These are phyloP conservation scores for Heliconius charithonia DNA, from an alignment of 2,888 invertebrate species.

Conservation along the genomic window DNA sequence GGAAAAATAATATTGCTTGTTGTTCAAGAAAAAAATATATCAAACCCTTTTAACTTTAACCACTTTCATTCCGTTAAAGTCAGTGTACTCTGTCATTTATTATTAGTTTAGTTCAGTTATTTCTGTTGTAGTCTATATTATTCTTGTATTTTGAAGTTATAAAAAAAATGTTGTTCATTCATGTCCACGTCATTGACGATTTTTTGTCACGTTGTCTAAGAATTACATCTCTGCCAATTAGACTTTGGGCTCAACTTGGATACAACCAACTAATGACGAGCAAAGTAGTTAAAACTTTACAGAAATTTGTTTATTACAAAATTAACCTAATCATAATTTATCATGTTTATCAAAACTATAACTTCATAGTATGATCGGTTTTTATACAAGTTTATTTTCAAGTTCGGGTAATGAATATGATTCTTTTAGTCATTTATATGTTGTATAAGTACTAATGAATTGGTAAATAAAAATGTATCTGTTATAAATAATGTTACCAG, in stretches of 20 bases:
- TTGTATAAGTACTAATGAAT: not conserved
- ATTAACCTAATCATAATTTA: not conserved
- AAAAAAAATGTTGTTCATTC: conserved; percentile 58
- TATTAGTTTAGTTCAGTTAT: conserved; percentile 2
- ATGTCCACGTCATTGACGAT: conserved; percentile 47
- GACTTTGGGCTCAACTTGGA: conserved; percentile 54
- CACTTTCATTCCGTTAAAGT: not conserved
- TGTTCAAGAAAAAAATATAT: not conserved
- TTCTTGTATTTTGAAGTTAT: conserved; percentile 49
- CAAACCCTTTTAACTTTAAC: not conserved
- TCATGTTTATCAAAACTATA: not conserved
- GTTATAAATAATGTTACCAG: not conserved
- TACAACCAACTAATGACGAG: conserved; percentile 4
- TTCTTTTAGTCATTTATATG: not conserved
- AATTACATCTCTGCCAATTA: conserved; percentile 56
- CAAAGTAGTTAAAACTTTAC: not conserved
- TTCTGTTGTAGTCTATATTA: not conserved
- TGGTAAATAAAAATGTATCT: not conserved
- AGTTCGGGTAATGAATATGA: not conserved
- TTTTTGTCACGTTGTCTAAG: conserved; percentile 49
- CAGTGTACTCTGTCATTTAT: not conserved
- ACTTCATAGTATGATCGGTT: not conserved
- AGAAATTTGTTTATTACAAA: not conserved
- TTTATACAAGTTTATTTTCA: not conserved
- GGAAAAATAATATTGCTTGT: not conserved